These are phyloP conservation scores for Caerostris darwini DNA, from an alignment of 1,140 invertebrate genomes.

Conservation along the genomic window DNA sequence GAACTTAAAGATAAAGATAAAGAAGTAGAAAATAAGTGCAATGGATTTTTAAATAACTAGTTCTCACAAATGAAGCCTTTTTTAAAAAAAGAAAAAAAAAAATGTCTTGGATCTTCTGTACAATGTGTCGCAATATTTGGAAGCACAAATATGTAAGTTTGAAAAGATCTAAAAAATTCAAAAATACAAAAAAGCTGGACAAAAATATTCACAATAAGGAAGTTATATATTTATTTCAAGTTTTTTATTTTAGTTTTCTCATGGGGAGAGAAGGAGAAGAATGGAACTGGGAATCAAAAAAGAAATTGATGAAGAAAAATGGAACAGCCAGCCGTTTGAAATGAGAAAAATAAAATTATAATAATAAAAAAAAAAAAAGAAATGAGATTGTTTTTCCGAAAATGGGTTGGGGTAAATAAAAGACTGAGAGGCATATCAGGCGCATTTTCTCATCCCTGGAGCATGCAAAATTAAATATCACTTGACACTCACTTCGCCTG, in stretches of 20 bases:
- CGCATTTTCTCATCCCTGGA: not conserved
- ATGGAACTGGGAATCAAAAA: not conserved
- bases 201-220: not conserved
- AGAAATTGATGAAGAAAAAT: not conserved
- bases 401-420: not conserved
- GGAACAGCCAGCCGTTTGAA: not conserved
- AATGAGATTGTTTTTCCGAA: not conserved
- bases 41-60: too few relatives aligned
- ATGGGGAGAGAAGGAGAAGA: not conserved
- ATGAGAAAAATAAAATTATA: not conserved
- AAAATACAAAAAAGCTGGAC: too few relatives aligned
- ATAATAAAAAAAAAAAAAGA: not conserved
- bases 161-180: too few relatives aligned
- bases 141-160: too few relatives aligned
- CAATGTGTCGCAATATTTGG: too few relatives aligned
- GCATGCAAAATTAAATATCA: conserved; percentile 28
- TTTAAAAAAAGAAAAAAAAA: too few relatives aligned
- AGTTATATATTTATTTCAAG: not conserved
- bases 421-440: not conserved
- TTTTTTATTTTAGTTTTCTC: conserved; percentile 12
- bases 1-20: too few relatives aligned
- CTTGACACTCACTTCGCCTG: not conserved
- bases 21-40: too few relatives aligned
- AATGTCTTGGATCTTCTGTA: too few relatives aligned
- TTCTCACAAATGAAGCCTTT: too few relatives aligned